Conservation (phyloP, 1,140 invertebrate species). For the Drosophila micromelanica region DNA sequence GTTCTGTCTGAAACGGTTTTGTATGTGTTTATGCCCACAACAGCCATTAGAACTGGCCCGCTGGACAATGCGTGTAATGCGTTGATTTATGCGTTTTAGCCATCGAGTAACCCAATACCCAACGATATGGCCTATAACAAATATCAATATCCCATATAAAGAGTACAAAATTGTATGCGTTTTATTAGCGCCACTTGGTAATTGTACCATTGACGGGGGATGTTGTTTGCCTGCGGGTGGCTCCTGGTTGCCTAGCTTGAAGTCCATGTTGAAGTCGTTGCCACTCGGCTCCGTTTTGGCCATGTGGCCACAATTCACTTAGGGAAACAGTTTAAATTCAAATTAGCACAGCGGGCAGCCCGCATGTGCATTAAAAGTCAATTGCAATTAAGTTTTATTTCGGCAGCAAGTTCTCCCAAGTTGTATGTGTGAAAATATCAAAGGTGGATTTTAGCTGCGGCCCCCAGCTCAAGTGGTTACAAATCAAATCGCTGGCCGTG, state of each 20-base stretch:
- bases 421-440: constrained; percentile 74
- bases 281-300: constrained; percentile 1
- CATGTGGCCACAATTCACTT: constrained; percentile 51
- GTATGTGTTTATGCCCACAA: constrained; percentile 61
- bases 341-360: constrained; percentile 76
- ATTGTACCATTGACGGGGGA: constrained; percentile 2
- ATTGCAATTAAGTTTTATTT: constrained; percentile 77
- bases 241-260: constrained; percentile 2
- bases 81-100: constrained; percentile 69
- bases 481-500: constrained; percentile 66
- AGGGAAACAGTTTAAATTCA: constrained; percentile 78
- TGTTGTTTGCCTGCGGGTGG: constrained; percentile 20
- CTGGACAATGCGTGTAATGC: constrained; percentile 50
- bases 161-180: constrained; percentile 16
- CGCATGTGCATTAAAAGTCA: constrained; percentile 74
- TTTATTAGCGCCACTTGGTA: constrained; percentile 48
- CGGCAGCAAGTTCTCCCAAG: constrained; percentile 28
- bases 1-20: constrained; percentile 56
- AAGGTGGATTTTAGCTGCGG: constrained; percentile 51
- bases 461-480: constrained; percentile 69
- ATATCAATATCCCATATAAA: constrained; percentile 28
- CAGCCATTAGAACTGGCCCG: constrained; percentile 52
- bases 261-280: constrained; percentile 6
- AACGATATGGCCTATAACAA: constrained; percentile 1
- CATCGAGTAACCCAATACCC: constrained; percentile 51